Base-by-base conservation (phyloP, 2,113 vertebrate species). In the Amblyopsis rosae region DNA sequence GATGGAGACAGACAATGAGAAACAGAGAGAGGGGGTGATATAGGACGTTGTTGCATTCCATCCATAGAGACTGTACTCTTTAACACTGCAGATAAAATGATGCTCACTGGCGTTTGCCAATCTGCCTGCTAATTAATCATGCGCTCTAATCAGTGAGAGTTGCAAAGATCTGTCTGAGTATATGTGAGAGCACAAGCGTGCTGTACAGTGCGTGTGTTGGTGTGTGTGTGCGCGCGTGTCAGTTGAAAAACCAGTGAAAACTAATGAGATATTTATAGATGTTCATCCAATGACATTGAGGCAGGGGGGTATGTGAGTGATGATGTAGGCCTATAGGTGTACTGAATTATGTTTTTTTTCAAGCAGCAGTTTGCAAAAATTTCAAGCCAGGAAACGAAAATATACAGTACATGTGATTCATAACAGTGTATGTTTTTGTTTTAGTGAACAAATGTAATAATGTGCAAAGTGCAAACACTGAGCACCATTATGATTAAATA, bases 41-140 rank as follows among this genome's bases (percentile, higher is more conserved):
- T 72, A 86, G 73, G 85, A 81, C 70, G 77, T 79, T 70, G 75
- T 85, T 86, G 77, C 82, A 76, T 84, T 86, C 83, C 77, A 58
- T 70, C 57, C 2, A 26, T 26, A 26, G 87, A 89, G 88, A 88
- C 59, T 72, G 67, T 85, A 73, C 69, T 77, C 77, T 88, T 91
- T 91, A 88, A 81, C 82, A 84, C 83, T 75, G 70, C 76, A 83
- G 78, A 86, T 88, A 83, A 74, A 87, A 78, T 67, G 54, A 35
- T 81, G 81, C 77, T 86, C 72, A 62, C 72, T 59, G 72, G 72
- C 79, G 48, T 90, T 92, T 90, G 87, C 86, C 87, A 84, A 80
- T 89, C 87, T 92, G 89, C 85, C 82, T 88, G 79, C 73, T 91
- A 92, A 90, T 90, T 90, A 91, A 90, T 89, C 83, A 87, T 82